Percentiles rank a stretch among this genome's conserved stretches.
Conservation (phyloP, 2,113 vertebrate genomes). For the Hylia prasina region DNA sequence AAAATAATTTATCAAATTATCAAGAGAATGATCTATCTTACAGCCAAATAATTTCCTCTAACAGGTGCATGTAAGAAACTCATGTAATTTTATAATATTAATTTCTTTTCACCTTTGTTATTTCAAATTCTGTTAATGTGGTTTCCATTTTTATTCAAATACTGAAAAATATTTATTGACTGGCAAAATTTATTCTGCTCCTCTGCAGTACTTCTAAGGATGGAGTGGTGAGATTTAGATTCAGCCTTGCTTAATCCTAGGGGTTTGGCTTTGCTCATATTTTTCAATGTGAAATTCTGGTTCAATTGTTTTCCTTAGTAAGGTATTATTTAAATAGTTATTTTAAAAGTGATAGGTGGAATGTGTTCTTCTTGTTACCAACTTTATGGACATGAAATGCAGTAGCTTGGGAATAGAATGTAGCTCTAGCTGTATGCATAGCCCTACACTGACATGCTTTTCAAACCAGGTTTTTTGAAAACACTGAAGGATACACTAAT, state of each 20-base stretch:
- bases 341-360: not conserved
- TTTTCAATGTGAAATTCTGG: not conserved
- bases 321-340: not conserved
- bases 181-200: not conserved
- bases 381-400: not conserved
- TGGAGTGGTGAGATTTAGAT: not conserved
- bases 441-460: not conserved
- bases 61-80: not conserved
- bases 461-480: not conserved
- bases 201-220: not conserved
- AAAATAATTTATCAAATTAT: not conserved
- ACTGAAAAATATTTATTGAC: not conserved
- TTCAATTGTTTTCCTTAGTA: not conserved
- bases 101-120: not conserved
- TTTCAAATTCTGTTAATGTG: not conserved
- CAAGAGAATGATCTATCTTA: not conserved
- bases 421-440: not conserved
- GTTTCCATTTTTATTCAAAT: not conserved
- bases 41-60: not conserved
- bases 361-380: not conserved
- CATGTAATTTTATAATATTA: not conserved
- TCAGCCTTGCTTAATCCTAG: not conserved
- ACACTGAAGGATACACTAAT: not conserved
- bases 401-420: not conserved
- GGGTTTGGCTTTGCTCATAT: not conserved